Evolutionary conservation across 1,140 invertebrate genomes (phyloP), one percentile per base, ranked within the genome.

Genomic region (Drosophila triauraria): DNA sequence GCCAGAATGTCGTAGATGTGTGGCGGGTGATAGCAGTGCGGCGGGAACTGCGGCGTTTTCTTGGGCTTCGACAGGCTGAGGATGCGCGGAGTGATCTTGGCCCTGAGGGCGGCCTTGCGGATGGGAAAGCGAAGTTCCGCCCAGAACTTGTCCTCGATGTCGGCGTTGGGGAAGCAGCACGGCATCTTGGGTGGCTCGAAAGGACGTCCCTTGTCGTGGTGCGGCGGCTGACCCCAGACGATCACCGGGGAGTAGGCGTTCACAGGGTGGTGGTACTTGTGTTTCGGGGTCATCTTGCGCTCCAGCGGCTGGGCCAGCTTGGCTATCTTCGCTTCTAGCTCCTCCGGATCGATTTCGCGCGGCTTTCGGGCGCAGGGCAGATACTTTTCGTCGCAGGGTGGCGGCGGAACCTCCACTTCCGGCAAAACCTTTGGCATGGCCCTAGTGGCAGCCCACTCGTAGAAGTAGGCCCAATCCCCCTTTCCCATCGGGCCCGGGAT

Each of bases 401-500:
- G 25, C 0, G 51, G 44, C 10, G 43, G 15, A 32, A 3, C 13
- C 35, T 10, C 1, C 20, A 40, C 62, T 44, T 0, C 0, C 0
- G 20, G 54, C 13, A 46, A 9, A 4, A 64, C 81, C 17, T 47
- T 76, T 1, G 76, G 83, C 63, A 71, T 60, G 17, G 75, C 46
- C 9, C 35, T 74, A 9, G 4, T 2, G 20, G 65, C 44, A 3
- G 82, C 78, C 82, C 82, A 86, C 12, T n/a, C 25, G 17, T 30
- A 81, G 38, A 17, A 92, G 0, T 48, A 38, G 15, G 47, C 40
- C 91, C 91, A 92, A 4, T 80, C 67, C 1, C 61, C 62, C 15
- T 86, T 79, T 4, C 23, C 35, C 91, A 92, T 92, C 2, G 91
- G 91, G 10, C 91, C 91, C 4, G 68, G 67, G 8, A 69, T 85